Conservation (phyloP, 2,888 invertebrate species). For the Leptothorax acervorum region DNA sequence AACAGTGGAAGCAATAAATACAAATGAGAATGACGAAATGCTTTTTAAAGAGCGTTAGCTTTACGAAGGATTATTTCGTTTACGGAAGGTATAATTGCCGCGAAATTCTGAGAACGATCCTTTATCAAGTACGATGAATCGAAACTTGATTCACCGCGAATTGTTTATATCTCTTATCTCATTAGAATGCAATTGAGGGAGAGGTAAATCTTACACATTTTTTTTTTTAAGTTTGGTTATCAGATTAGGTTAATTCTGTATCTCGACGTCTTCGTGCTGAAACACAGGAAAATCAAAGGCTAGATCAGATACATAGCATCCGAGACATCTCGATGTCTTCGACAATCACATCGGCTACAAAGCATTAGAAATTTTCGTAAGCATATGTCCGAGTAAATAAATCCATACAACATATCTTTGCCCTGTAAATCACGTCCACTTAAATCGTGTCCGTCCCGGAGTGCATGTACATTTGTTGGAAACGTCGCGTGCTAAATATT, state of each 20-base stretch:
- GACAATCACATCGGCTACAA: constrained; percentile 28
- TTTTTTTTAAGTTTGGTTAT: constrained; percentile 63
- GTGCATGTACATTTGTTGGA: constrained; percentile 38
- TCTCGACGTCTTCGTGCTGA: constrained; percentile 73
- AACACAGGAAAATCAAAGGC: constrained; percentile 66
- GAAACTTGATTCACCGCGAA: constrained; percentile 48
- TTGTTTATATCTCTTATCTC: constrained; percentile 60
- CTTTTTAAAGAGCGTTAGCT: constrained; percentile 54
- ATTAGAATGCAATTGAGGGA: constrained; percentile 72
- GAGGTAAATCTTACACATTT: constrained; percentile 66
- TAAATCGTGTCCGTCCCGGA: constrained; percentile 9
- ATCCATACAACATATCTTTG: constrained; percentile 16
- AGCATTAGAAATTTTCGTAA: constrained; percentile 25
- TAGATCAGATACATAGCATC: constrained; percentile 37
- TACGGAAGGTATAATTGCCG: constrained; percentile 53
- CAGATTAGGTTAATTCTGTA: constrained; percentile 67
- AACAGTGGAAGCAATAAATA: constrained; percentile 77
- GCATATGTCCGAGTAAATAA: neutral
- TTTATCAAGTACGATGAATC: constrained; percentile 52
- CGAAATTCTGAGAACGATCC: constrained; percentile 50
- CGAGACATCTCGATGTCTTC: neutral
- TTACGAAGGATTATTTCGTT: constrained; percentile 48
- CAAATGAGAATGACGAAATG: constrained; percentile 68
- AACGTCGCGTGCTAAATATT: constrained; percentile 40
- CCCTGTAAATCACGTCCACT: constrained; percentile 26